These are phyloP conservation scores for Mico argentatus DNA, from an alignment of 2,797 vertebrate species.

Conservation along the genomic window DNA sequence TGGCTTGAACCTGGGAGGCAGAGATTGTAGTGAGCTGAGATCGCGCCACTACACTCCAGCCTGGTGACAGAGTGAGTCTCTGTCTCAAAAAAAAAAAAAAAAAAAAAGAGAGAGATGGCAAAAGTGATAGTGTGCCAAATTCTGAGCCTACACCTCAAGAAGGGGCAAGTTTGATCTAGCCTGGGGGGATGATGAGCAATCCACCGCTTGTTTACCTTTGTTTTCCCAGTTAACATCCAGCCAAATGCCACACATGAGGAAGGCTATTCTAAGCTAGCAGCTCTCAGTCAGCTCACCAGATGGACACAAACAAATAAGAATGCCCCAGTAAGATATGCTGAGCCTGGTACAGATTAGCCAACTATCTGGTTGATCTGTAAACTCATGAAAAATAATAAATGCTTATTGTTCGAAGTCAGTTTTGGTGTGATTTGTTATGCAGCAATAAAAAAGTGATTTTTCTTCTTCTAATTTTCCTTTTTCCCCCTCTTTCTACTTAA, in stretches of 20 bases:
- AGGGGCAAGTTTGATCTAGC: background rate
- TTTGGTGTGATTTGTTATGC: conserved; percentile 16
- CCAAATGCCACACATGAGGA: background rate
- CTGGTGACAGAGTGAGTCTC: too few relatives aligned
- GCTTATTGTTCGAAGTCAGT: background rate
- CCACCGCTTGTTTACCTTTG: background rate
- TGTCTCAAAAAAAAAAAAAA: too few relatives aligned
- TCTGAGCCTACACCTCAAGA: background rate
- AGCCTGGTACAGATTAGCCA: background rate
- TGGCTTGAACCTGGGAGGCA: too few relatives aligned
- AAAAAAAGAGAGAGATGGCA: too few relatives aligned
- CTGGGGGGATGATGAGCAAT: background rate
- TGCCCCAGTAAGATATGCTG: background rate
- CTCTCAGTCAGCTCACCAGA: background rate
- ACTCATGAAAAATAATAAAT: background rate
- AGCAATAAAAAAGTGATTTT: background rate
- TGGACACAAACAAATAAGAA: background rate
- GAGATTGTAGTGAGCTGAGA: too few relatives aligned
- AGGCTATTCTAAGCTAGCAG: background rate
- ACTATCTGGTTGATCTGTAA: background rate
- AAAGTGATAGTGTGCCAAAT: background rate
- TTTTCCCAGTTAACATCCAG: background rate
- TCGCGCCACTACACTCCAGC: too few relatives aligned
- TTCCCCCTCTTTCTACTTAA: background rate
- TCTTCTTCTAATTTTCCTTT: background rate